A percentile compares a stretch with the other conserved stretches of the same genome.
These are phyloP conservation scores for Bombylius discolor DNA, from an alignment of 2,888 invertebrate genomes.

Conservation along the genomic window DNA sequence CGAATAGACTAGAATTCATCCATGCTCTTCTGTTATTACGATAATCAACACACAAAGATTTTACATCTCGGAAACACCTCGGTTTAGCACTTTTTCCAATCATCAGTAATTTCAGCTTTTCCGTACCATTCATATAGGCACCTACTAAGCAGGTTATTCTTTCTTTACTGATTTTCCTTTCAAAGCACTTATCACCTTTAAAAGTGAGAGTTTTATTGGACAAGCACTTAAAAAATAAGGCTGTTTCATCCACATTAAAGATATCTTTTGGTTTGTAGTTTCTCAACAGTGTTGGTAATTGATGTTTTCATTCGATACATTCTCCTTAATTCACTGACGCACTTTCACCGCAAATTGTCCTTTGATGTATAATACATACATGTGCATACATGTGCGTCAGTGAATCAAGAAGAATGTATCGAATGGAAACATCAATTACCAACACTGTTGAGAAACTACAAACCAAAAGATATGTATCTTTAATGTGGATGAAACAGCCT, in stretches of 20 bases:
- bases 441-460: no score
- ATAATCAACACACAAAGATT: background rate
- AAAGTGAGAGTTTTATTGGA: background rate
- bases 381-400: no score
- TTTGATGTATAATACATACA: no score
- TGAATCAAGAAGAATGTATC: no score
- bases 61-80: conserved; percentile 17
- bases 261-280: background rate
- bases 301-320: no score
- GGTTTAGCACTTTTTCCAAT: conserved; percentile 18
- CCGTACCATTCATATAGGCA: conserved; percentile 17
- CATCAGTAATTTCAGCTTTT: conserved; percentile 17
- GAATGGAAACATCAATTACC: no score
- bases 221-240: conserved; percentile 1
- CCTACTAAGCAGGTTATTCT: conserved; percentile 17
- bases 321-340: no score
- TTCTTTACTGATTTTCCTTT: conserved; percentile 16
- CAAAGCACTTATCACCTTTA: conserved; percentile 14
- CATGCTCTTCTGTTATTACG: background rate
- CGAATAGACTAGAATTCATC: conserved; percentile 11
- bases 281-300: no score
- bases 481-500: conserved; percentile 1
- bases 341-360: no score
- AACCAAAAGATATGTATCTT: conserved; percentile 3
- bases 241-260: conserved; percentile 4